Conservation (phyloP, 2,888 invertebrate species). For the Dryobotodes eremita region DNA sequence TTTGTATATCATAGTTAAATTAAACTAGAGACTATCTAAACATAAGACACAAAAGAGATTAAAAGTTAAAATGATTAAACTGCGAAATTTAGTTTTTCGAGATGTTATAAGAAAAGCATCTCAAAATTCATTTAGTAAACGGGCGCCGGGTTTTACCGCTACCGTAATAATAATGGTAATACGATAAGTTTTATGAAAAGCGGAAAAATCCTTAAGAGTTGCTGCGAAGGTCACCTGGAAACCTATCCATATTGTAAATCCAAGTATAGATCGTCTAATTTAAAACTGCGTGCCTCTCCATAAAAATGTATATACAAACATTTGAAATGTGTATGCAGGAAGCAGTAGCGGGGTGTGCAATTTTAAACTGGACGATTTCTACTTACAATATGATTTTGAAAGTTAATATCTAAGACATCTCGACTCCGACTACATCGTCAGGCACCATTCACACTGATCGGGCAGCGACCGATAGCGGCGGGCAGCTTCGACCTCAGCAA, state of each 20-base stretch:
- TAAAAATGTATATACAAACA: no score
- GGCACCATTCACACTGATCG: no score
- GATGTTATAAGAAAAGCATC: background rate
- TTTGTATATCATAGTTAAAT: background rate
- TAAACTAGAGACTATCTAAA: background rate
- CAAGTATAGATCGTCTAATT: background rate
- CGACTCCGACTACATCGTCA: background rate
- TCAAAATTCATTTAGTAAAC: constrained; percentile 10
- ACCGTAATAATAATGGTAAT: background rate
- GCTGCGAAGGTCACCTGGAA: constrained; percentile 7
- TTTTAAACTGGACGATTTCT: no score
- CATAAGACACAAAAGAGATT: background rate
- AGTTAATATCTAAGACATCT: no score
- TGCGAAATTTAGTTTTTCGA: no score
- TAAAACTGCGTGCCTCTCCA: no score
- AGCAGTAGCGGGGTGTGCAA: no score
- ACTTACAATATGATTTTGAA: background rate
- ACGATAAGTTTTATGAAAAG: background rate
- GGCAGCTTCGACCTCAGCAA: no score
- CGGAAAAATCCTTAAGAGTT: background rate
- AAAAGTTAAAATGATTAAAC: background rate
- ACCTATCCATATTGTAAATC: background rate
- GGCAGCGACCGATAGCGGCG: no score
- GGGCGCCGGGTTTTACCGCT: background rate
- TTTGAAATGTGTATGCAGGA: no score